Base-by-base conservation (phyloP, 2,797 vertebrate species). In the Scarus forsteni region DNA sequence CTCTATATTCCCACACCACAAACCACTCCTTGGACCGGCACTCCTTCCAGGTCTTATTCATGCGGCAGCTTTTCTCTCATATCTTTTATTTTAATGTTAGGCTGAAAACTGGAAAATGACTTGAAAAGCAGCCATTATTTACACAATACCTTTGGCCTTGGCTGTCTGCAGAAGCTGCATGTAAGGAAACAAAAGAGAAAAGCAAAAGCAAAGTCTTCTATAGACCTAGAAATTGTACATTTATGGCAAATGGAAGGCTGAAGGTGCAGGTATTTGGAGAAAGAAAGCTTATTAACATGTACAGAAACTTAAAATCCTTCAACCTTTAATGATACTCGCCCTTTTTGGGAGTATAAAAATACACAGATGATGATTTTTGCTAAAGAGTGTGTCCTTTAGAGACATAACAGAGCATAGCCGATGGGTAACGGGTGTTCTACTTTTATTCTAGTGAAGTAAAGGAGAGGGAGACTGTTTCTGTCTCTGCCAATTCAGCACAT, bases 1-100 rank as follows among this genome's bases (percentile, higher is more conserved):
- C 48, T 67, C 51, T 49, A 10, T 54, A 78, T 58, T 73, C 53
- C 56, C 36, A 43, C 72, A 54, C 60, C 58, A 50, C 70, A 79
- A 73, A 73, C 60, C 67, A 19, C 73, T 55, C 57, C 19, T 71
- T 14, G 56, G 70, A 54, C 27, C 55, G 55, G 18, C 49, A 59
- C 49, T 34, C 13, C 44, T 56, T 46, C 60, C 15, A 7, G 19
- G 51, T 7, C 10, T 1, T 16, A 8, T 12, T 13, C 27, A 49
- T 44, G 63, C 7, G 7, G 34, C 60, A 49, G 39, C 55, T 36
- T 60, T 42, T 46, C 38, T 49, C 12, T 12, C 13, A 39, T 16
- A 48, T 44, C 18, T 57, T 49, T 59, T 10, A 19, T 43, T 8
- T 34, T 27, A 1, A 48, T 55, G 52, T n/a, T 6, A 56, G 52